phyloP scores from a whole-genome alignment of 2,888 invertebrate genomes.

The Embidobia sp. region DNA sequence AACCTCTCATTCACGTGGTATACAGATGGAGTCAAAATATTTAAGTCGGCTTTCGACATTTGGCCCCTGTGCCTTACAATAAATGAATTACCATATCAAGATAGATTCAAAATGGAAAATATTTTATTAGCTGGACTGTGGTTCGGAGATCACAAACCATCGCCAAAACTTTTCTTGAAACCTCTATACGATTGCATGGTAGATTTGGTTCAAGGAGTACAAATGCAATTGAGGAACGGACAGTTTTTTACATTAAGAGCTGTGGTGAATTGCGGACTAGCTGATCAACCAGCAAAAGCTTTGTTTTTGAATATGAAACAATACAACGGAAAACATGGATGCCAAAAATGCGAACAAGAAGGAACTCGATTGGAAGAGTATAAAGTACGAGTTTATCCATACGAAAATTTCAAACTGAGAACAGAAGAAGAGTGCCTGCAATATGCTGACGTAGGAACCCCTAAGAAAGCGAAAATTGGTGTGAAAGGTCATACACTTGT shows the following conservation, averaged over 20 bases:
- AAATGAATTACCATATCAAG: conserved; percentile 62
- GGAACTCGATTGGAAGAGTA: no score
- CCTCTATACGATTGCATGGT: conserved; percentile 4
- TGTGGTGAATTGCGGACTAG: no score
- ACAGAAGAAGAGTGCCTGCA: conserved; percentile 2
- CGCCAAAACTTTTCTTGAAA: conserved; percentile 20
- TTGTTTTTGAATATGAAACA: no score
- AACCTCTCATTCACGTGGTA: conserved; percentile 53
- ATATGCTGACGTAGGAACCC: conserved; percentile 6
- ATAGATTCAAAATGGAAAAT: conserved; percentile 58
- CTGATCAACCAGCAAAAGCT: no score
- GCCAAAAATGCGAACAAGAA: not conserved
- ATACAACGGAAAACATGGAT: no score
- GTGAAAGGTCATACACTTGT: conserved; percentile 9
- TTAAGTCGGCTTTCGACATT: conserved; percentile 31
- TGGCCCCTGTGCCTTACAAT: conserved; percentile 65
- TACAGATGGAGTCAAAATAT: conserved; percentile 61
- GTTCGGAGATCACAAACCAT: conserved; percentile 55
- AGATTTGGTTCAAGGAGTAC: not conserved
- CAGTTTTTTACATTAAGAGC: no score
- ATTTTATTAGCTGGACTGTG: conserved; percentile 62
- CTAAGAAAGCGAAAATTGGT: not conserved
- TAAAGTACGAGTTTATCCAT: conserved; percentile 24
- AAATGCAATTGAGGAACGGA: not conserved
- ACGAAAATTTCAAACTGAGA: conserved; percentile 21